Evolutionary conservation across 2,888 invertebrate species (phyloP), one percentile per base, ranked within the genome.

Genomic region (Phytoseiulus persimilis): DNA sequence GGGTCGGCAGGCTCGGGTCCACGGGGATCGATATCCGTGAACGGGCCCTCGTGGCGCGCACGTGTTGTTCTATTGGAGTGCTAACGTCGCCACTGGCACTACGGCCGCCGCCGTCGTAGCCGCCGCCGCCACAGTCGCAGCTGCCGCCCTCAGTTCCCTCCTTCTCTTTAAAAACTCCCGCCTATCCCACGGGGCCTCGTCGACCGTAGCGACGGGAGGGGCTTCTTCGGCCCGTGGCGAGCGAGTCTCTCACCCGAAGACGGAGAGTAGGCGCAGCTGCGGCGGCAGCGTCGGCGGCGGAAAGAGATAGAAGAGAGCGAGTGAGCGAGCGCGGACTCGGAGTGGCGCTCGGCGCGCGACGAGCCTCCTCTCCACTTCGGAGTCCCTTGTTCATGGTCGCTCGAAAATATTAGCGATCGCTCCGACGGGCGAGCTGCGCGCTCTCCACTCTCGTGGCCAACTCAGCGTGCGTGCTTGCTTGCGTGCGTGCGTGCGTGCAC

Each of bases 331-430:
- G 87, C 33, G 87, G 39, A 45, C 87, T 87, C 87, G 87, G 87
- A 87, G 87, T 87, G 87, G 87, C 87, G 87, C 87, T 87, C 87
- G 87, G 39, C 87, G 87, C 87, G 87, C 84, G 32, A 87, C 87
- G 87, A 87, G 45, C 87, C 87, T 87, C 87, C 87, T 87, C 87
- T 87, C 87, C 87, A 87, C 87, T 87, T 87, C 87, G 87, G 87
- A 87, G 87, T 45, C 45, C 87, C 87, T 45, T 87, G 39, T 39
- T 33, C 87, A 33, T 87, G 39, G 45, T 87, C 39, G 87, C 87
- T 87, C 87, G 87, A 87, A 87, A 87, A 87, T 87, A 87, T 87
- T 87, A 39, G 87, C 87, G 87, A 87, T 87, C 87, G 87, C 87
- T 87, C 87, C 87, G 87, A 45, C 87, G 87, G 87, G 87, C 87